phyloP scores from a whole-genome alignment of 1,140 invertebrate species.

The Bombus affinis region DNA sequence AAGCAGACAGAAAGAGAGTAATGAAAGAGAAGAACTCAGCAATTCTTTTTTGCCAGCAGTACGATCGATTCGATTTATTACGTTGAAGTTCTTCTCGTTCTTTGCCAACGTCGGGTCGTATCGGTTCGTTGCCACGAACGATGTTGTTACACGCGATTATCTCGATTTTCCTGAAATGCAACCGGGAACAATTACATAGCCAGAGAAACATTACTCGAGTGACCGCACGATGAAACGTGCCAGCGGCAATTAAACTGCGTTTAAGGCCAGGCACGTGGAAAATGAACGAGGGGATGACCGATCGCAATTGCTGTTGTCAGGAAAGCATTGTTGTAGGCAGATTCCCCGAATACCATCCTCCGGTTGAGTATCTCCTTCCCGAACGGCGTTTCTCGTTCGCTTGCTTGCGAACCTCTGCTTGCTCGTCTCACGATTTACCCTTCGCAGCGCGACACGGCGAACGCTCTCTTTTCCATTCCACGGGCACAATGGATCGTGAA shows the following conservation, averaged over 20 bases:
- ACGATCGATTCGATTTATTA: not conserved
- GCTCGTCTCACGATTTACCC: not conserved
- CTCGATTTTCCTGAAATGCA: conserved; percentile 44
- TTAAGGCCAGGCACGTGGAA: conserved; percentile 61
- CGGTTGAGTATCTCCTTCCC: not conserved
- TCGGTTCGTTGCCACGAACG: not conserved
- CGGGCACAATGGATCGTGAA: not conserved
- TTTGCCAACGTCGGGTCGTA: not conserved
- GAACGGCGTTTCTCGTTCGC: not conserved
- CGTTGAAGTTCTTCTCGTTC: not conserved
- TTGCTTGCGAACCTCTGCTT: too few species aligned
- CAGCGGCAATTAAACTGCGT: conserved; percentile 57
- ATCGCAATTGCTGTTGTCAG: conserved; percentile 49
- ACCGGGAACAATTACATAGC: conserved; percentile 24
- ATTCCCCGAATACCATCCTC: conserved; percentile 36
- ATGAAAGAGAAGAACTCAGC: too few species aligned
- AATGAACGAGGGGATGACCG: conserved; percentile 62
- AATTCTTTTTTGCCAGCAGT: too few species aligned
- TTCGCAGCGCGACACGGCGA: not conserved
- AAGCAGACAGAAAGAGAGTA: too few species aligned
- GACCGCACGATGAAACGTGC: conserved; percentile 51
- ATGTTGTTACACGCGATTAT: conserved; percentile 35
- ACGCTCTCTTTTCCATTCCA: not conserved
- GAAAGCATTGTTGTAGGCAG: conserved; percentile 37
- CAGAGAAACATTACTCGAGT: conserved; percentile 41